phyloP scores from a whole-genome alignment of 1,140 invertebrate genomes.

The Pseudoatta argentina region DNA sequence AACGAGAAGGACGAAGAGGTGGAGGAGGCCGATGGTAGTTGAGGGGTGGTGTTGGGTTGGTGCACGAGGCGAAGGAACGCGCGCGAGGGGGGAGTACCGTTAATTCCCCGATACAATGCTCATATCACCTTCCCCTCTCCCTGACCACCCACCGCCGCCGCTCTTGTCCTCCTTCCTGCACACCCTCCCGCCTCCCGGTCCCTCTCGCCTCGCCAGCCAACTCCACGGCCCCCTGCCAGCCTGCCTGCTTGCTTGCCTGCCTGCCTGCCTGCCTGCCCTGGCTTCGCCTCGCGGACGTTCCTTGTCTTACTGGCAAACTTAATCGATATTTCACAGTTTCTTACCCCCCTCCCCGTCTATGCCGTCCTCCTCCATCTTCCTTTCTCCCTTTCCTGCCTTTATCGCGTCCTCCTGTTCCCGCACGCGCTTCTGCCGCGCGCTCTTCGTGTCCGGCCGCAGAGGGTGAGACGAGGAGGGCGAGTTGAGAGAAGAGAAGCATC shows the following conservation, averaged over 20 bases:
- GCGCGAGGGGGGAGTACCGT: slow-evolving; percentile 80
- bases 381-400: slow-evolving; percentile 62
- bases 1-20: slow-evolving; percentile 52
- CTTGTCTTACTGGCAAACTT: slow-evolving; percentile 87
- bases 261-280: slow-evolving; percentile 69
- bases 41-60: slow-evolving; percentile 52
- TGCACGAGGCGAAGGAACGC: slow-evolving; percentile 60
- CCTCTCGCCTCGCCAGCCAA: slow-evolving; percentile 24
- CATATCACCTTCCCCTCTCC: slow-evolving; percentile 85
- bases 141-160: slow-evolving; percentile 78
- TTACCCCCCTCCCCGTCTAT: slow-evolving; percentile 82
- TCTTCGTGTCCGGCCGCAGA: slow-evolving; percentile 85
- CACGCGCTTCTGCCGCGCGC: slow-evolving; percentile 58
- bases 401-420: slow-evolving; percentile 51
- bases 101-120: slow-evolving; percentile 87
- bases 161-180: slow-evolving; percentile 63
- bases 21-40: slow-evolving; percentile 53
- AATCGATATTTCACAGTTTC: slow-evolving; percentile 87
- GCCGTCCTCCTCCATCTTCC: slow-evolving; percentile 68
- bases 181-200: slow-evolving; percentile 14
- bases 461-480: slow-evolving; percentile 69
- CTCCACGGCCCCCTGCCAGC: slow-evolving; percentile 62
- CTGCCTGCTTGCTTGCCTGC: slow-evolving; percentile 63
- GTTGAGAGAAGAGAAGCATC: slow-evolving; percentile 77
- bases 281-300: slow-evolving; percentile 84